Base-by-base conservation (phyloP, 2,113 vertebrate genomes). In the Trematocara variabile region DNA sequence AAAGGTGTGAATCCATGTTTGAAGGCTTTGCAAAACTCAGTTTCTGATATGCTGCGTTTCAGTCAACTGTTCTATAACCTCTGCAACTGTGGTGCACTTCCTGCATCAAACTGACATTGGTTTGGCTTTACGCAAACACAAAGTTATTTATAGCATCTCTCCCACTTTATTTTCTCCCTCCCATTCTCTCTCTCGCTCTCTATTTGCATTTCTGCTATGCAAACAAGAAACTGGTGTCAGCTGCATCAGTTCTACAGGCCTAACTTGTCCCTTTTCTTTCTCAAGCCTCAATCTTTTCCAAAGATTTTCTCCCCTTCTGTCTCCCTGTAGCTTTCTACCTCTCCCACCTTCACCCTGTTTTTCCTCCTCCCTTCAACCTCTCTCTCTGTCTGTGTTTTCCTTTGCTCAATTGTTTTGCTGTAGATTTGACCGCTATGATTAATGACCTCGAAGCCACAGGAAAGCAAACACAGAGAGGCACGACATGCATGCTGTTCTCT, bases 381-480 rank as follows among this genome's bases (percentile, higher is more conserved):
- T 25, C 58, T 52, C 58, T 52, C 81, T 86, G 53, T 85, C 79
- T 87, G 58, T 92, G 86, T 93, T 93, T 91, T 90, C 84, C 90
- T 94, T 88, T 90, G 85, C 88, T 86, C 90, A 87, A 88, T 95
- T 95, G 93, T 95, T 93, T 94, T 94, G 87, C 92, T 90, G 86
- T 92, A 93, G 91, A 94, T 94, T 94, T 94, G 91, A 92, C 90
- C 88, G 86, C 90, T 88, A 87, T 95, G 94, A 95, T 95, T 95
- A 95, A 95, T 95, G 93, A 93, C 93, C 92, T 90, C 86, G 58
- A 91, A 90, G 93, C 84, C 89, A 85, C 82, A 87, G 92, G 87
- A 95, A 94, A 91, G 90, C 93, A 95, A 95, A 95, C 92, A 94
- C 85, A 68, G 86, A 84, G 81, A 89, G 86, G 89, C 81, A 86